phyloP scores from a whole-genome alignment of 1,140 invertebrate genomes.

The Bombus pyrosoma region DNA sequence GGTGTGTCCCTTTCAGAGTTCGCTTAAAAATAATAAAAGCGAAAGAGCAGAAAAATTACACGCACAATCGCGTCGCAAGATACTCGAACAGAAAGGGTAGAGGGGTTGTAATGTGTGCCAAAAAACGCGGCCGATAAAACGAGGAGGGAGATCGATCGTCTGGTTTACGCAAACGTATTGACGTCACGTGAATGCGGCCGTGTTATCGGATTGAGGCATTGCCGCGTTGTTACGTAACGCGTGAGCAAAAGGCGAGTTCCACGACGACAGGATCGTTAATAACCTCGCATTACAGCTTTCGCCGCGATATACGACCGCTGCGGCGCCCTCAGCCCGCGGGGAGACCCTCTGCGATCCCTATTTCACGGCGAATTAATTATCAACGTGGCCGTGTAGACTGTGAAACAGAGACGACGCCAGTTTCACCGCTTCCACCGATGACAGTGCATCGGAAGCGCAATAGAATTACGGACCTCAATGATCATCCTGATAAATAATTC shows the following conservation, averaged over 20 bases:
- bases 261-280: slow-evolving; percentile 52
- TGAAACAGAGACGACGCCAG: slow-evolving; percentile 23
- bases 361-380: slow-evolving; percentile 65
- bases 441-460: slow-evolving; percentile 6
- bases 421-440: background rate
- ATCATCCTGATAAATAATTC: slow-evolving; percentile 19
- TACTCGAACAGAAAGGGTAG: too few relatives aligned
- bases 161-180: slow-evolving; percentile 31
- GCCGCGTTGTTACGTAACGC: slow-evolving; percentile 44
- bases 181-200: slow-evolving; percentile 9
- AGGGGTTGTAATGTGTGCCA: too few relatives aligned
- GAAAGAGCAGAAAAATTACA: too few relatives aligned
- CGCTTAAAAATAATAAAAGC: too few relatives aligned
- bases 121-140: background rate
- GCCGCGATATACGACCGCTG: slow-evolving; percentile 30
- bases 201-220: slow-evolving; percentile 40
- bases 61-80: too few relatives aligned
- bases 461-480: slow-evolving; percentile 7
- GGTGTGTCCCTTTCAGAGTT: too few relatives aligned
- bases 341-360: slow-evolving; percentile 27
- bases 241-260: slow-evolving; percentile 1
- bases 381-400: slow-evolving; percentile 2
- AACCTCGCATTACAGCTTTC: slow-evolving; percentile 56
- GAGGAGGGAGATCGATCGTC: slow-evolving; percentile 17
- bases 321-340: slow-evolving; percentile 25